Evolutionary conservation across 2,797 vertebrate species (phyloP).

Genomic region (Siniperca scherzeri): DNA sequence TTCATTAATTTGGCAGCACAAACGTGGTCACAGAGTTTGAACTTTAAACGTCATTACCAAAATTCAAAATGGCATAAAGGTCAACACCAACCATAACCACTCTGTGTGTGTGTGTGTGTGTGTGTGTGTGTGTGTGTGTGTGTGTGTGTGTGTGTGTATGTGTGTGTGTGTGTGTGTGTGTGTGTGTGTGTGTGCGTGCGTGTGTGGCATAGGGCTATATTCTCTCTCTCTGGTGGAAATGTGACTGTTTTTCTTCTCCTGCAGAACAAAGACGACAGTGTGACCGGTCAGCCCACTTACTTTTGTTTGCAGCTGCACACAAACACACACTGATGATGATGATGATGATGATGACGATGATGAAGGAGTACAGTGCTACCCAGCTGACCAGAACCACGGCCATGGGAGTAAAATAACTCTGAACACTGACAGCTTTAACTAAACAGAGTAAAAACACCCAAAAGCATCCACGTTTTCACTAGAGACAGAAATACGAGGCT

Average conservation of each 20-base stretch:
- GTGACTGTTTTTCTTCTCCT: conserved; percentile 57
- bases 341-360: conserved; percentile 41
- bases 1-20: neutral
- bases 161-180: conserved; percentile 32
- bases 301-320: conserved; percentile 67
- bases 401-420: neutral
- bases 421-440: neutral
- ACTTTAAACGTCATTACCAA: conserved; percentile 28
- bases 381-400: conserved; percentile 40
- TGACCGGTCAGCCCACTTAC: conserved; percentile 62
- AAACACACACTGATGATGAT: conserved; percentile 35
- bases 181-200: conserved; percentile 27
- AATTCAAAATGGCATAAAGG: conserved; percentile 36
- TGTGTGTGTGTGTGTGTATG: conserved; percentile 23
- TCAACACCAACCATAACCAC: conserved; percentile 24
- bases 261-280: conserved; percentile 73
- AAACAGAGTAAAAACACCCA: neutral
- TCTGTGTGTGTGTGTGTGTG: conserved; percentile 30
- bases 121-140: conserved; percentile 33
- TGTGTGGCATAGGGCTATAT: conserved; percentile 20
- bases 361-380: conserved; percentile 41
- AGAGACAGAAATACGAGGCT: too few species aligned
- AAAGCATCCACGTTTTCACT: neutral
- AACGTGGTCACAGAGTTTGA: conserved; percentile 1
- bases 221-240: conserved; percentile 35